A percentile compares a stretch with the other conserved stretches of the same genome.
Conservation (phyloP, 2,797 vertebrate genomes). For the Microctenopoma steveboyesi region DNA sequence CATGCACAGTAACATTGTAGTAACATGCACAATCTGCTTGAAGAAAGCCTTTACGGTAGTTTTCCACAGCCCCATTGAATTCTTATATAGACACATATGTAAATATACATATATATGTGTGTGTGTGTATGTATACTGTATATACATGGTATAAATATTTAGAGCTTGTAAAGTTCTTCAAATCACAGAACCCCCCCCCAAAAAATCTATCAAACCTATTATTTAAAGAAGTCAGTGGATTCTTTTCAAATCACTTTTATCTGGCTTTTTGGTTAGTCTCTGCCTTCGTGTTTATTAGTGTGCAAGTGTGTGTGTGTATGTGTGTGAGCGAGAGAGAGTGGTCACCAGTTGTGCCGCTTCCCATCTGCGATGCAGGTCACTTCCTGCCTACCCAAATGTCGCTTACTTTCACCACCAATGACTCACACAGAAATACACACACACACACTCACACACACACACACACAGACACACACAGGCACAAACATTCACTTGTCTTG, state of each 20-base stretch:
- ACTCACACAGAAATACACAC: conserved; percentile 42
- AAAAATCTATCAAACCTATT: too few species aligned
- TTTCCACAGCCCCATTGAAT: too few species aligned
- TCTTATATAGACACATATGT: too few species aligned
- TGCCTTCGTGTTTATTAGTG: too few species aligned
- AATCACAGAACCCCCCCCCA: too few species aligned
- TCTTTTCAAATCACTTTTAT: background rate
- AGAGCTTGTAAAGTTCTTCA: too few species aligned
- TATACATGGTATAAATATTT: too few species aligned
- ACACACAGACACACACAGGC: conserved; percentile 21
- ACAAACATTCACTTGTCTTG: conserved; percentile 52
- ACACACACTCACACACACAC: conserved; percentile 19
- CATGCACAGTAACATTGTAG: too few species aligned
- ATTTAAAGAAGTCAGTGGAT: background rate
- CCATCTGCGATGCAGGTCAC: conserved; percentile 60
- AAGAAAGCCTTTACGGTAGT: too few species aligned
- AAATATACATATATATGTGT: too few species aligned
- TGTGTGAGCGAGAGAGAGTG: background rate
- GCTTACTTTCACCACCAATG: conserved; percentile 61
- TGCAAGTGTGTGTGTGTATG: background rate
- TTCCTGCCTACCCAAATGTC: conserved; percentile 69
- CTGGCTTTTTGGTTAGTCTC: background rate
- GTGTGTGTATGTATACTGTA: too few species aligned
- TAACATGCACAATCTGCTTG: too few species aligned
- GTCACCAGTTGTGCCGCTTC: conserved; percentile 50